These are phyloP conservation scores for Macrotus californicus DNA, from an alignment of 2,113 vertebrate genomes.

Conservation along the genomic window DNA sequence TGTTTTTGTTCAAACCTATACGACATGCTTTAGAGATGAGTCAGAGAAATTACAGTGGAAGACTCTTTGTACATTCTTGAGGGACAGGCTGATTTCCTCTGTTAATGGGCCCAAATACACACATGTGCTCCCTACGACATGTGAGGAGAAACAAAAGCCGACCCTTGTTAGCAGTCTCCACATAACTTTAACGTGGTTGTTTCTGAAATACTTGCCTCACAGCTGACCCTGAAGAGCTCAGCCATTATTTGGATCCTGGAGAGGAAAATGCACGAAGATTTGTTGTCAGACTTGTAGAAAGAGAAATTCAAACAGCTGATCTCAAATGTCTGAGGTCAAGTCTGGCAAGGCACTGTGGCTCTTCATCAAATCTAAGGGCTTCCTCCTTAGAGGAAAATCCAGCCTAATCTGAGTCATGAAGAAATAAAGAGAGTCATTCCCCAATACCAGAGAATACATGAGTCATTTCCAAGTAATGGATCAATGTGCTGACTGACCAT, in stretches of 20 bases:
- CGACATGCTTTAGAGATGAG: neutral
- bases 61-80: neutral
- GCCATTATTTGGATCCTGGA: constrained; percentile 6
- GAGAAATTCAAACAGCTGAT: constrained; percentile 13
- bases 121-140: neutral
- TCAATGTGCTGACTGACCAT: neutral
- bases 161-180: neutral
- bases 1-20: neutral
- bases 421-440: neutral
- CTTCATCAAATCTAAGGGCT: constrained; percentile 8
- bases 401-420: neutral
- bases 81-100: neutral
- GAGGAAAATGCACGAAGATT: neutral
- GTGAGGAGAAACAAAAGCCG: neutral
- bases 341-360: constrained; percentile 35
- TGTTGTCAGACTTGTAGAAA: neutral
- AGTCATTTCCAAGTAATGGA: neutral
- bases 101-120: neutral
- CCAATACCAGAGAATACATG: neutral
- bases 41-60: neutral
- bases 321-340: constrained; percentile 29
- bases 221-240: neutral
- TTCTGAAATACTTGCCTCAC: neutral
- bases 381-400: neutral
- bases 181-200: neutral